These are phyloP conservation scores for Sardinella longiceps DNA, from an alignment of 2,797 vertebrate genomes.

Conservation along the genomic window DNA sequence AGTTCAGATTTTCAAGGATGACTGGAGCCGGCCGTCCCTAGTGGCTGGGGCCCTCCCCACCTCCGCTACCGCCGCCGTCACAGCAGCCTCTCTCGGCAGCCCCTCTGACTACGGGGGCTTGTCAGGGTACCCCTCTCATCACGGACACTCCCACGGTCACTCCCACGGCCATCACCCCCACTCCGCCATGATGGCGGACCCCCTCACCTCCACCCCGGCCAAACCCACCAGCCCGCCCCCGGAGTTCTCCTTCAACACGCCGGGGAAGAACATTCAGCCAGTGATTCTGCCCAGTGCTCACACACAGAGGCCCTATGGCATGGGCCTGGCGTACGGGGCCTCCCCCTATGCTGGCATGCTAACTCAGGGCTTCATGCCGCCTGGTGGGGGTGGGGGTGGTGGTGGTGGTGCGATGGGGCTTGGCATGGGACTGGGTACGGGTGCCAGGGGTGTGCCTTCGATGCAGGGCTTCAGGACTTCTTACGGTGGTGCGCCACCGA, in stretches of 20 bases:
- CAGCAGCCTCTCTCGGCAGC: constrained; percentile 65
- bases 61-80: constrained; percentile 70
- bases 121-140: constrained; percentile 65
- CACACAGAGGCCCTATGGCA: constrained; percentile 75
- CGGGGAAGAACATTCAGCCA: constrained; percentile 84
- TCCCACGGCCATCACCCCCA: background rate
- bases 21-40: constrained; percentile 88
- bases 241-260: constrained; percentile 92
- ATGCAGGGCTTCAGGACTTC: constrained; percentile 86
- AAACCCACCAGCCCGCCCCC: constrained; percentile 89
- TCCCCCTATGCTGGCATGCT: constrained; percentile 74
- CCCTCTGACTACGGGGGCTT: constrained; percentile 77
- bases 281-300: constrained; percentile 81
- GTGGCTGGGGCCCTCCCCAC: constrained; percentile 78
- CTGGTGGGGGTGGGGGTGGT: constrained; percentile 52
- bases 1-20: constrained; percentile 97
- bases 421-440: constrained; percentile 22
- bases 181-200: constrained; percentile 63
- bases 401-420: constrained; percentile 48
- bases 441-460: constrained; percentile 49
- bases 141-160: constrained; percentile 48
- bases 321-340: constrained; percentile 80
- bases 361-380: constrained; percentile 74
- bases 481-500: constrained; percentile 73
- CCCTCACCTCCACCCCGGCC: constrained; percentile 88